These are phyloP conservation scores for Macropis europaea DNA, from an alignment of 2,888 invertebrate genomes.

Conservation along the genomic window DNA sequence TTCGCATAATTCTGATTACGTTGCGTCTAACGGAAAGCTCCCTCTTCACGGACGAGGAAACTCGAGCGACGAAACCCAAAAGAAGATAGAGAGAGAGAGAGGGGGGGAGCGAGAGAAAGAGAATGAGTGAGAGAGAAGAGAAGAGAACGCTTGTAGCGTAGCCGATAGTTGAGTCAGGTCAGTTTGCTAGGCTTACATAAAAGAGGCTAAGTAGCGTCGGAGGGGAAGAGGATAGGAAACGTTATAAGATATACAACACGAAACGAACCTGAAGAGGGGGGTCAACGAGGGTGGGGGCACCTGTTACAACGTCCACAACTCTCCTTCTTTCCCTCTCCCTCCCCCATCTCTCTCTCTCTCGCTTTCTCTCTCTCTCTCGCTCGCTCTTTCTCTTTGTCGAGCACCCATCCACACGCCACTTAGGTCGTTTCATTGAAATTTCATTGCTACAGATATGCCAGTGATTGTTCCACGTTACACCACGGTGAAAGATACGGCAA, in stretches of 20 bases:
- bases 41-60: slow-evolving; percentile 5
- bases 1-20: slow-evolving; percentile 6
- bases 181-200: slow-evolving; percentile 68
- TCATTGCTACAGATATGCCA: no score
- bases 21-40: background rate
- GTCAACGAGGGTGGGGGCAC: slow-evolving; percentile 50
- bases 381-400: slow-evolving; percentile 30
- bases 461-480: no score
- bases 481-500: no score
- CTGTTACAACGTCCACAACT: slow-evolving; percentile 59
- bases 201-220: slow-evolving; percentile 61
- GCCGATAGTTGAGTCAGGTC: slow-evolving; percentile 66
- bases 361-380: slow-evolving; percentile 29
- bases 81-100: background rate
- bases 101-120: background rate
- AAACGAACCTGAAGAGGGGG: slow-evolving; percentile 26
- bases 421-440: slow-evolving; percentile 57
- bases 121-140: background rate
- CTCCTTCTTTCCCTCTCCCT: background rate
- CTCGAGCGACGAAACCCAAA: slow-evolving; percentile 25
- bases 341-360: slow-evolving; percentile 42
- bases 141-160: slow-evolving; percentile 38
- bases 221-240: slow-evolving; percentile 52
- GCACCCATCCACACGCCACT: slow-evolving; percentile 53
- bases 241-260: slow-evolving; percentile 54